These are phyloP conservation scores for Callinectes sapidus DNA, from an alignment of 2,888 invertebrate species.

Conservation along the genomic window DNA sequence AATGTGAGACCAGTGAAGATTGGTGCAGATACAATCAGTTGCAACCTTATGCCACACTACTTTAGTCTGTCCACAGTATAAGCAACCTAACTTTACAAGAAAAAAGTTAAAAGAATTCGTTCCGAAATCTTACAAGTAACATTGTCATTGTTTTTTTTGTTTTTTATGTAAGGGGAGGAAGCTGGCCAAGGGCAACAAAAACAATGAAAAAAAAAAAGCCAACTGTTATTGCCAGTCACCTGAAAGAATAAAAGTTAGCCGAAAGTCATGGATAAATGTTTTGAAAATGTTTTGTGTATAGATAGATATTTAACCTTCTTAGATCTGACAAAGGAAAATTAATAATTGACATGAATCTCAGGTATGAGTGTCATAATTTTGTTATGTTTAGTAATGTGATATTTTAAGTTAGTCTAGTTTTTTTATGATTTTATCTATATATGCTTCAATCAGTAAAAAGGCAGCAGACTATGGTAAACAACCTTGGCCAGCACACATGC, in stretches of 20 bases:
- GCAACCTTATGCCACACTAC: background rate
- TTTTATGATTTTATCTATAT: background rate
- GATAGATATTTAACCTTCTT: background rate
- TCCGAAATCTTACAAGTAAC: background rate
- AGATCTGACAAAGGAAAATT: conserved; percentile 19
- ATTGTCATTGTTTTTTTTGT: background rate
- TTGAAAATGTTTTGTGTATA: background rate
- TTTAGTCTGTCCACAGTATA: background rate
- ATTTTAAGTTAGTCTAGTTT: background rate
- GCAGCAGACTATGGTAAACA: background rate
- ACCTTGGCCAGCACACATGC: background rate
- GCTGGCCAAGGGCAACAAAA: too few relatives aligned
- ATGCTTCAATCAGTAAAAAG: background rate
- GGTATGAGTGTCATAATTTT: conserved; percentile 16
- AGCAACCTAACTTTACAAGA: background rate
- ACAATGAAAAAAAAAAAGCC: too few relatives aligned
- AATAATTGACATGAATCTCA: conserved; percentile 9
- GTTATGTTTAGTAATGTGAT: background rate
- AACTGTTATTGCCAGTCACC: too few relatives aligned
- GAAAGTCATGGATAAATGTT: too few relatives aligned
- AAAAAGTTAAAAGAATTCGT: background rate
- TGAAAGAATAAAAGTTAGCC: too few relatives aligned
- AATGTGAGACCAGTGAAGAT: background rate
- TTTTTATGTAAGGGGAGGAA: too few relatives aligned
- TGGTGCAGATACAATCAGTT: background rate